Percentiles rank a stretch among this genome's conserved stretches.
These are phyloP conservation scores for Xyrauchen texanus DNA, from an alignment of 2,113 vertebrate genomes.

Conservation along the genomic window DNA sequence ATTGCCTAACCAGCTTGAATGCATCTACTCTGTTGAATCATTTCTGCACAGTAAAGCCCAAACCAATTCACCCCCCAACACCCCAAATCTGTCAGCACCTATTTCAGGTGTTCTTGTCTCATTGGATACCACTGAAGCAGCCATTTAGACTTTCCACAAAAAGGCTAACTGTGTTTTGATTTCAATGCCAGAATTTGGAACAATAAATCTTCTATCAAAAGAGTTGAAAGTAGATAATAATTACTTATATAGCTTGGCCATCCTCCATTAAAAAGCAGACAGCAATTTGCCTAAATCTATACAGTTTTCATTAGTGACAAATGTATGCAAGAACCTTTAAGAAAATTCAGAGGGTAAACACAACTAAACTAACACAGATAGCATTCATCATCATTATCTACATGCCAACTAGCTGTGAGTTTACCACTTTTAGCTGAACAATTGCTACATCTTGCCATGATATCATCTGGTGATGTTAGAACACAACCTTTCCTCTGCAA, in stretches of 20 bases:
- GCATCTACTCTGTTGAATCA: constrained; percentile 2
- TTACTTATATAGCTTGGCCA: no score
- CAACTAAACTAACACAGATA: no score
- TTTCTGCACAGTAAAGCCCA: constrained; percentile 15
- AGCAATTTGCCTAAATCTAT: neutral
- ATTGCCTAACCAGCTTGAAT: constrained; percentile 25
- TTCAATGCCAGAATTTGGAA: no score
- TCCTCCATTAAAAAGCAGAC: neutral
- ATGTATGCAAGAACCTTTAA: no score
- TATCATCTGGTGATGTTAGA: constrained; percentile 70
- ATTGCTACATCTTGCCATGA: constrained; percentile 61
- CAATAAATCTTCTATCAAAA: no score
- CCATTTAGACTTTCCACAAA: neutral
- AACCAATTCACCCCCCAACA: neutral
- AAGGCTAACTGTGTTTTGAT: no score
- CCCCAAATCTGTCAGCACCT: constrained; percentile 44
- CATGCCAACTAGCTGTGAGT: no score
- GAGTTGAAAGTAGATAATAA: no score
- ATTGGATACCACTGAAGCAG: constrained; percentile 1
- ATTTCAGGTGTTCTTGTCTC: constrained; percentile 18
- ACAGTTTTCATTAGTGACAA: neutral
- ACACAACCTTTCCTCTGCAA: constrained; percentile 62
- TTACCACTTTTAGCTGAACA: no score
- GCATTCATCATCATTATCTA: no score
- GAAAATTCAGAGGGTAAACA: no score